A percentile compares a stretch with the other conserved stretches of the same genome.
Conservation (phyloP, 2,113 vertebrate genomes). For the Neogale vison region DNA sequence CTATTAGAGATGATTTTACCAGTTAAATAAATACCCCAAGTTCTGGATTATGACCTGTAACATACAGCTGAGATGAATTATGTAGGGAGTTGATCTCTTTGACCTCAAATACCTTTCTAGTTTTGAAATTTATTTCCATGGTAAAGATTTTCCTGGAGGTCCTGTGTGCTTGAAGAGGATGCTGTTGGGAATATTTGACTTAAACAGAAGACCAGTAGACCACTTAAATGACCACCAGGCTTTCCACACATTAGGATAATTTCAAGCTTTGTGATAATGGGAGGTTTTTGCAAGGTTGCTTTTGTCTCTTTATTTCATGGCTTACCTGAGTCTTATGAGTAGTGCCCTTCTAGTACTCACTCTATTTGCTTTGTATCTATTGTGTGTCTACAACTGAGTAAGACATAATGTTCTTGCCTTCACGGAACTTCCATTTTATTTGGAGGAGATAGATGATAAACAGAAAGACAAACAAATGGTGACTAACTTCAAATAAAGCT, state of each 20-base stretch:
- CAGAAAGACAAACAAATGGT: neutral
- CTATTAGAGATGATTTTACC: neutral
- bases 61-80: constrained; percentile 14
- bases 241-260: neutral
- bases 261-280: neutral
- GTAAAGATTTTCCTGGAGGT: constrained; percentile 15
- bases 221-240: neutral
- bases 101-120: constrained; percentile 17
- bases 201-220: neutral
- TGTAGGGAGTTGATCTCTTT: neutral
- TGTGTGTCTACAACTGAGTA: neutral
- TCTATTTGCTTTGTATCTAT: neutral
- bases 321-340: neutral
- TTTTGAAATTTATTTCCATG: constrained; percentile 52
- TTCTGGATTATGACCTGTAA: constrained; percentile 36
- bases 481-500: constrained; percentile 11
- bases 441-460: neutral
- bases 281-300: neutral
- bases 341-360: neutral
- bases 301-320: neutral
- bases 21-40: neutral
- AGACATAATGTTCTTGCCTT: constrained; percentile 20
- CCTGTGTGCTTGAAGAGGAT: neutral
- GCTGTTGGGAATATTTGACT: neutral
- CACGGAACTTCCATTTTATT: neutral